These are phyloP conservation scores for Grapholita molesta DNA, from an alignment of 1,140 invertebrate species.

Conservation along the genomic window DNA sequence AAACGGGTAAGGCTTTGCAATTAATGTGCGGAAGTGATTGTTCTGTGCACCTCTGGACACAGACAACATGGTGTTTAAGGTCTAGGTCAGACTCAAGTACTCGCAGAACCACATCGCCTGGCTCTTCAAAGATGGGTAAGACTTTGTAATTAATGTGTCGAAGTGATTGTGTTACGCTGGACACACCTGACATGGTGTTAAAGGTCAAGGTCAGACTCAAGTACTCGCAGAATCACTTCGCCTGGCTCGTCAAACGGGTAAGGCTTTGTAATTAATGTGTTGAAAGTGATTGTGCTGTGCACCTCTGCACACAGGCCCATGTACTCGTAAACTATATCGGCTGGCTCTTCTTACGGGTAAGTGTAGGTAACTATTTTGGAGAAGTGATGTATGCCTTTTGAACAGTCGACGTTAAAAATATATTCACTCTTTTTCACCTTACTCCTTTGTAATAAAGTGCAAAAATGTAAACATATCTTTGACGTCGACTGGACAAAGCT, in stretches of 20 bases:
- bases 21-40: slow-evolving; percentile 39
- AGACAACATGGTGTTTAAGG: slow-evolving; percentile 71
- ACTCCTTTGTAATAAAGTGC: too few relatives aligned
- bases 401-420: too few relatives aligned
- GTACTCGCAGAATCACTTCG: slow-evolving; percentile 69
- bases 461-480: too few relatives aligned
- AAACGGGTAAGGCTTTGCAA: slow-evolving; percentile 50
- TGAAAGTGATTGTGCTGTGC: too few relatives aligned
- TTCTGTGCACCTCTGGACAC: slow-evolving; percentile 54
- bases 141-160: slow-evolving; percentile 8
- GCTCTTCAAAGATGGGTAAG: slow-evolving; percentile 66
- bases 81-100: slow-evolving; percentile 71
- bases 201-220: slow-evolving; percentile 74
- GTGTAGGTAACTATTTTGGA: slow-evolving; percentile 41
- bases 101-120: slow-evolving; percentile 69
- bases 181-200: slow-evolving; percentile 68
- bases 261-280: too few relatives aligned
- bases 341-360: slow-evolving; percentile 65
- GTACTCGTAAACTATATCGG: slow-evolving; percentile 67
- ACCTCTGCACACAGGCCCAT: too few relatives aligned
- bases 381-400: too few relatives aligned
- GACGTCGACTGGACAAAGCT: slow-evolving; percentile 24
- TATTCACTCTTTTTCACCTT: too few relatives aligned
- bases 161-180: slow-evolving; percentile 54
- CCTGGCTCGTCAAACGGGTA: slow-evolving; percentile 70